Evolutionary conservation across 2,888 invertebrate genomes (phyloP).

Genomic region (Drosophila anomalata): DNA sequence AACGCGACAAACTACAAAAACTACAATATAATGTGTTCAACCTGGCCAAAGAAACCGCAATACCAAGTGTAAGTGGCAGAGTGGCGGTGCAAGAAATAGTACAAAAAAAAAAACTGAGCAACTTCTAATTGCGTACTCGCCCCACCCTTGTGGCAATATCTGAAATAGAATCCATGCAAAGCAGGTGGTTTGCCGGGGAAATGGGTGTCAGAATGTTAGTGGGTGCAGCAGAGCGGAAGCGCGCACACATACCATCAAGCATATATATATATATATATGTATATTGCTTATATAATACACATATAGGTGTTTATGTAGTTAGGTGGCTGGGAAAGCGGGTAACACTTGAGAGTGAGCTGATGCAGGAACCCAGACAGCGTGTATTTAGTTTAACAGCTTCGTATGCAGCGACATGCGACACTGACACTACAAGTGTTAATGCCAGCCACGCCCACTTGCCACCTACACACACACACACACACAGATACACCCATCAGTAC

Average conservation of each 20-base stretch:
- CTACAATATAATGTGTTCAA: conserved; percentile 1
- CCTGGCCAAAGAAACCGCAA: not conserved
- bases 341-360: conserved; percentile 66
- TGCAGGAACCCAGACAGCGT: conserved; percentile 71
- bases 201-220: conserved; percentile 17
- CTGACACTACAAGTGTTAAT: conserved; percentile 79
- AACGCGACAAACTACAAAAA: conserved; percentile 5
- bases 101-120: conserved; percentile 43
- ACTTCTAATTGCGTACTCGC: conserved; percentile 60
- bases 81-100: not conserved
- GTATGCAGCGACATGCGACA: conserved; percentile 71
- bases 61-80: conserved; percentile 11
- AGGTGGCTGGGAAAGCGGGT: conserved; percentile 8
- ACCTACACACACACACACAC: conserved; percentile 21
- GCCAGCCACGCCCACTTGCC: conserved; percentile 58
- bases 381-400: conserved; percentile 77
- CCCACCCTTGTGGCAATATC: conserved; percentile 29
- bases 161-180: conserved; percentile 33
- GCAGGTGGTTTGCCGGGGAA: conserved; percentile 39
- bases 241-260: conserved; percentile 26
- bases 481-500: conserved; percentile 5
- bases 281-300: conserved; percentile 4
- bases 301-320: not conserved
- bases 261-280: not conserved
- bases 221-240: conserved; percentile 42